Evolutionary conservation across 1,140 invertebrate genomes (phyloP).

Genomic region (Cataglyphis hispanica): DNA sequence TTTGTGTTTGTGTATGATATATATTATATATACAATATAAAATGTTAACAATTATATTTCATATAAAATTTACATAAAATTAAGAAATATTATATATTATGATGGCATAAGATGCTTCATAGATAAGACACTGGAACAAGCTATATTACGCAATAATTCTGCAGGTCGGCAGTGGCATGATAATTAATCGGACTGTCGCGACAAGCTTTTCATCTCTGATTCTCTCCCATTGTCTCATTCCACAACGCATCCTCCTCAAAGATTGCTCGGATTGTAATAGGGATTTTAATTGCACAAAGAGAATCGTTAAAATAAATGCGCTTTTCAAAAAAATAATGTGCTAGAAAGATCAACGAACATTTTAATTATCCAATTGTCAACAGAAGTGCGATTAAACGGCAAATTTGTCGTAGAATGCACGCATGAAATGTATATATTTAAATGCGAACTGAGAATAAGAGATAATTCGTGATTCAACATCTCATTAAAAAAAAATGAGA

Average conservation of each 20-base stretch:
- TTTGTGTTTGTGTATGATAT: not conserved
- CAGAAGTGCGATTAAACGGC: constrained; percentile 48
- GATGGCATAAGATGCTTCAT: constrained; percentile 1
- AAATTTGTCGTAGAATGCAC: constrained; percentile 15
- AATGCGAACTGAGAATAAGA: not conserved
- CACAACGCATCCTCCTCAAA: constrained; percentile 11
- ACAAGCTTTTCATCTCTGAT: constrained; percentile 57
- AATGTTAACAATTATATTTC: not conserved
- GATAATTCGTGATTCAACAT: not conserved
- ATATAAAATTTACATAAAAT: not conserved
- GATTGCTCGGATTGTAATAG: constrained; percentile 42
- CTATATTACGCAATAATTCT: constrained; percentile 12
- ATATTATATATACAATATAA: not conserved
- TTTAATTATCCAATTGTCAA: constrained; percentile 14
- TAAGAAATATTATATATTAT: constrained; percentile 3
- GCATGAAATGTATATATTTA: not conserved
- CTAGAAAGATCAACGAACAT: constrained; percentile 57
- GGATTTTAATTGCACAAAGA: constrained; percentile 58
- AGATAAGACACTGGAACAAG: constrained; percentile 24
- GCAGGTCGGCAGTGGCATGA: constrained; percentile 30
- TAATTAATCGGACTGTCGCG: constrained; percentile 55
- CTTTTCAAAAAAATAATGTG: constrained; percentile 45
- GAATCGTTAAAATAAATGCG: constrained; percentile 52
- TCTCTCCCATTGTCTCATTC: constrained; percentile 43
- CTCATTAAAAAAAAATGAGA: not conserved